Conservation (phyloP, 2,113 vertebrate species). For the Varanus salvator region DNA sequence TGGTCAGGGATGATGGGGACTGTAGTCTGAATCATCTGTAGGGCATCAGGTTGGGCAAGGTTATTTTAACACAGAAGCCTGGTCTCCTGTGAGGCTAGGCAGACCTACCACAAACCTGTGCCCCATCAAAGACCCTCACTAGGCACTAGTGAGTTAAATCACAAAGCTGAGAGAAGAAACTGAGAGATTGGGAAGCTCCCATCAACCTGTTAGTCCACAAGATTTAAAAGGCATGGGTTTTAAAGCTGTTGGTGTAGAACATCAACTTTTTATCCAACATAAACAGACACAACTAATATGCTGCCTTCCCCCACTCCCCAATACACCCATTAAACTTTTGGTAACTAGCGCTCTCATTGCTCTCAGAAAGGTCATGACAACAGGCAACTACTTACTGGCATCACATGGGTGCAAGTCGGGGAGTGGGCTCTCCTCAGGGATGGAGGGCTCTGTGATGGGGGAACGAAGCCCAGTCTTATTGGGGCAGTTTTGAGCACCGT, state of each 20-base stretch:
- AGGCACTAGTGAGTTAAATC: not conserved
- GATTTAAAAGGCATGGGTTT: not conserved
- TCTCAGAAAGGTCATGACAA: not conserved
- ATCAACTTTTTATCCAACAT: not conserved
- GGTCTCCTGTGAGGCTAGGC: not conserved
- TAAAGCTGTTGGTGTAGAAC: not conserved
- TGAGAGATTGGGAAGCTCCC: not conserved
- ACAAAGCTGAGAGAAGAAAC: not conserved
- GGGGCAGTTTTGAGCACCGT: conserved; percentile 72
- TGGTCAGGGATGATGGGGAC: no score
- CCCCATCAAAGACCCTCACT: not conserved
- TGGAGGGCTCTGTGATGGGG: conserved; percentile 79
- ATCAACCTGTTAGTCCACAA: not conserved
- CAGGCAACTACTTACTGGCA: conserved; percentile 84
- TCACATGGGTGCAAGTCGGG: conserved; percentile 81
- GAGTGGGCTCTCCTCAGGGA: conserved; percentile 82
- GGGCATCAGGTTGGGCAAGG: no score
- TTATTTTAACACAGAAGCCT: not conserved
- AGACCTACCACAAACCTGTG: not conserved
- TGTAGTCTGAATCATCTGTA: no score
- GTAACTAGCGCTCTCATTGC: conserved; percentile 36
- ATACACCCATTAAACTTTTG: conserved; percentile 10
- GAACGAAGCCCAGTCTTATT: conserved; percentile 79
- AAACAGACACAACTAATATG: not conserved
- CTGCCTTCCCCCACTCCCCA: not conserved